These are phyloP conservation scores for Callipepla californica DNA, from an alignment of 2,113 vertebrate species.

Conservation along the genomic window DNA sequence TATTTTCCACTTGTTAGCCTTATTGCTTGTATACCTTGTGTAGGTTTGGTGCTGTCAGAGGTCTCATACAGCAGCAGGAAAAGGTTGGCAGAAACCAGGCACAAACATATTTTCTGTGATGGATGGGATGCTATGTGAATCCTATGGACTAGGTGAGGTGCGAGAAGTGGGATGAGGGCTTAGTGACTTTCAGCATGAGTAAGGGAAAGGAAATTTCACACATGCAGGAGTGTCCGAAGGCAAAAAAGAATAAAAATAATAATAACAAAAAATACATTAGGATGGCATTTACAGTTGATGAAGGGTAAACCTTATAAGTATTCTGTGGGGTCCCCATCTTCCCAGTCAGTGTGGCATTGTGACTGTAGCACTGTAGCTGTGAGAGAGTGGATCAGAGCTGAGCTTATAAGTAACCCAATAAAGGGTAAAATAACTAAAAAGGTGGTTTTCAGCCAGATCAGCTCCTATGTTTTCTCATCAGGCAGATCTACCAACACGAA, in stretches of 20 bases:
- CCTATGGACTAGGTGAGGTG: rapidly evolving
- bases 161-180: rapidly evolving
- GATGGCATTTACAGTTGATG: rapidly evolving
- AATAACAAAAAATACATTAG: background rate
- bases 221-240: rapidly evolving
- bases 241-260: no score
- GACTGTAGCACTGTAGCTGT: background rate
- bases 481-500: rapidly evolving
- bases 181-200: background rate
- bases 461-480: background rate
- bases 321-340: rapidly evolving
- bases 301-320: background rate
- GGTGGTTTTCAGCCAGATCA: background rate
- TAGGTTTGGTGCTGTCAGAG: background rate
- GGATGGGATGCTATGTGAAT: rapidly evolving
- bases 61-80: background rate
- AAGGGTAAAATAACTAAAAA: rapidly evolving
- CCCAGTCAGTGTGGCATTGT: background rate
- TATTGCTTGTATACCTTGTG: background rate
- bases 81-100: background rate
- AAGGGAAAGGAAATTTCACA: background rate
- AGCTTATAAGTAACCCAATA: background rate
- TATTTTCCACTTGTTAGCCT: background rate
- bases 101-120: background rate
- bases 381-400: background rate